These are phyloP conservation scores for Cepphus grylle DNA, from an alignment of 2,113 vertebrate species.

Conservation along the genomic window DNA sequence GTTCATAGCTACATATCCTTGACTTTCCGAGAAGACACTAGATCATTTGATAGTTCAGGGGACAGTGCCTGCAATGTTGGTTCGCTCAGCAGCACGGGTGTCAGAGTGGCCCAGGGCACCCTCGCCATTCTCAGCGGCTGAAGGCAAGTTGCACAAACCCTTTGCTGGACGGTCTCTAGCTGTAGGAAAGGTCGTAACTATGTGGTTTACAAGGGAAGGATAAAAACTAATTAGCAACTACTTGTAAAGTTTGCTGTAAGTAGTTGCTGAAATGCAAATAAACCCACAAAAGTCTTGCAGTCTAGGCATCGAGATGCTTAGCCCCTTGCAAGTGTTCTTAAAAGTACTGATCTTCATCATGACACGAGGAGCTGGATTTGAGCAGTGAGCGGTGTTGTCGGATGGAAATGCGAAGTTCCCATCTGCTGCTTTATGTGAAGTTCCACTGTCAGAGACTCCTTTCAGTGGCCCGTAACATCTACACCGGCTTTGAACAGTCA, in stretches of 20 bases:
- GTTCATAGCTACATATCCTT: neutral
- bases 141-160: neutral
- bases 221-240: neutral
- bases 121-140: neutral
- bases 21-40: neutral
- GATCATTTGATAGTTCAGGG: neutral
- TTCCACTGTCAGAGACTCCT: neutral
- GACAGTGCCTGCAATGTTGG: rapidly evolving
- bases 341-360: neutral
- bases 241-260: neutral
- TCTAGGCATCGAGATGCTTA: neutral
- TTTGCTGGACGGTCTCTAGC: neutral
- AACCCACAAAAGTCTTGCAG: neutral
- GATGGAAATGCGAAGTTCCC: neutral
- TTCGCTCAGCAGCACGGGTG: rapidly evolving
- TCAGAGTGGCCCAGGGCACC: neutral
- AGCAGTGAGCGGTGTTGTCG: neutral
- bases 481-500: neutral
- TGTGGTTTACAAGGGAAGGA: neutral
- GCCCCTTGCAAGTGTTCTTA: neutral
- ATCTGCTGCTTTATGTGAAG: neutral
- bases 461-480: neutral
- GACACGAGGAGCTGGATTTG: neutral
- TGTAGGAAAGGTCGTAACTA: neutral
- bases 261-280: neutral